These are phyloP conservation scores for Pelobates fuscus DNA, from an alignment of 2,113 vertebrate species.

Conservation along the genomic window DNA sequence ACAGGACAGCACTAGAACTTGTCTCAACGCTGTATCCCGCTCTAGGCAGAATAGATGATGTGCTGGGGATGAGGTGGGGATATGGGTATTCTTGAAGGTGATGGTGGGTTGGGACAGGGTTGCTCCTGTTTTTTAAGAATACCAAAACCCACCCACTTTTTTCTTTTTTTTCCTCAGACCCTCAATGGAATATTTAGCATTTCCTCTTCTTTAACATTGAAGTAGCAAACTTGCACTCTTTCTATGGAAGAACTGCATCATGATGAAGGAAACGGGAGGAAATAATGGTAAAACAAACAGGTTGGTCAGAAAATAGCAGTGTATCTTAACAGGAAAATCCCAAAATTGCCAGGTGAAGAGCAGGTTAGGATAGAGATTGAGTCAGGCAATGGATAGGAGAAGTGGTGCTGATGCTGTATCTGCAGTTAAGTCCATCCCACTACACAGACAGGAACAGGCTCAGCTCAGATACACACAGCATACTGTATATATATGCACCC, in stretches of 20 bases:
- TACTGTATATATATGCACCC: slow-evolving; percentile 37
- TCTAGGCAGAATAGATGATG: slow-evolving; percentile 2
- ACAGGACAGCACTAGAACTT: slow-evolving; percentile 12
- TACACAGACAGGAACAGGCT: slow-evolving; percentile 32
- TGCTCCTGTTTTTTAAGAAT: background rate
- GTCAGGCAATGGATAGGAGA: slow-evolving; percentile 12
- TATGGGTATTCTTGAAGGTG: slow-evolving; percentile 17
- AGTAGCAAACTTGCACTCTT: slow-evolving; percentile 28
- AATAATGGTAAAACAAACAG: background rate
- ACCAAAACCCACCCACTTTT: slow-evolving; percentile 17
- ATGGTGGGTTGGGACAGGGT: background rate
- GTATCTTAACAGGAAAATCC: slow-evolving; percentile 33
- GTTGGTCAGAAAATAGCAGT: background rate
- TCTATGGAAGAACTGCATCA: slow-evolving; percentile 12
- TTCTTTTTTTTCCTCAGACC: background rate
- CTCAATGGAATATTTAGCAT: background rate
- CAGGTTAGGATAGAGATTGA: slow-evolving; percentile 31
- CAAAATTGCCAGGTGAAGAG: slow-evolving; percentile 26
- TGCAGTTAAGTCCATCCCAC: slow-evolving; percentile 44
- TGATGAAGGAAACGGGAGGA: background rate
- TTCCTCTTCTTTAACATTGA: slow-evolving; percentile 19
- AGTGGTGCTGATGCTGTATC: slow-evolving; percentile 40
- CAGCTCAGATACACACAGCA: slow-evolving; percentile 34
- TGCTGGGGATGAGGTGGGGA: background rate
- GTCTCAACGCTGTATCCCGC: background rate